Evolutionary conservation across 1,140 invertebrate genomes (phyloP).

Genomic region (Grapholita molesta): DNA sequence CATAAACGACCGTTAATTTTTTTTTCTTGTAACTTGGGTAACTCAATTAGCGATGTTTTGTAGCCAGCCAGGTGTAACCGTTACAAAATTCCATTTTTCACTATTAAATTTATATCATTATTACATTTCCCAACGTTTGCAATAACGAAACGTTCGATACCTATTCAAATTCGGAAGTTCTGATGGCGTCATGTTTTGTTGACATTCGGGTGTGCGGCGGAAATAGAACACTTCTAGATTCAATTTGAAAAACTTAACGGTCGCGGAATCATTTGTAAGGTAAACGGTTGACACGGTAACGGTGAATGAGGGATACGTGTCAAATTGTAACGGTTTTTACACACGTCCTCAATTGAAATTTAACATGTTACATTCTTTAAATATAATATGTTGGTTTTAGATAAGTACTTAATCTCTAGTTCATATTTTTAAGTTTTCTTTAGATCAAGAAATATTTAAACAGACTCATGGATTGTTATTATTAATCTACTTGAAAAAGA

Average conservation of each 20-base stretch:
- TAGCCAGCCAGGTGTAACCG: neutral
- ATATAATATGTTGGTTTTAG: too few relatives aligned
- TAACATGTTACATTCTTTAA: neutral
- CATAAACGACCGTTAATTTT: neutral
- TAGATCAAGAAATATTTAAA: too few relatives aligned
- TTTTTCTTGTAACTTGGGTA: neutral
- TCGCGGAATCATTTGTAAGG: conserved; percentile 33
- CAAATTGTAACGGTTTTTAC: conserved; percentile 38
- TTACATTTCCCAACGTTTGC: conserved; percentile 3
- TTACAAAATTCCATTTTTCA: conserved; percentile 4
- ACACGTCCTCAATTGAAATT: conserved; percentile 28
- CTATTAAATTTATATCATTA: conserved; percentile 13
- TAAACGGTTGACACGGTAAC: conserved; percentile 37
- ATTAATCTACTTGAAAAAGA: too few relatives aligned
- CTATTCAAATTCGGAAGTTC: conserved; percentile 51
- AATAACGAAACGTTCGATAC: neutral
- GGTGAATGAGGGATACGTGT: conserved; percentile 40
- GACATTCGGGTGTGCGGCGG: conserved; percentile 45
- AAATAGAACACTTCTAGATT: conserved; percentile 42
- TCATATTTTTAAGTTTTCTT: too few relatives aligned
- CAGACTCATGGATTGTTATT: too few relatives aligned
- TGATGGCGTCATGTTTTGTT: conserved; percentile 51
- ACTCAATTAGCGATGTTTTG: conserved; percentile 6
- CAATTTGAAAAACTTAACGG: conserved; percentile 48
- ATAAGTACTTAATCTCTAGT: too few relatives aligned